Evolutionary conservation across 2,888 invertebrate genomes (phyloP), one percentile per base, ranked within the genome.

Genomic region (Hemaris fuciformis): DNA sequence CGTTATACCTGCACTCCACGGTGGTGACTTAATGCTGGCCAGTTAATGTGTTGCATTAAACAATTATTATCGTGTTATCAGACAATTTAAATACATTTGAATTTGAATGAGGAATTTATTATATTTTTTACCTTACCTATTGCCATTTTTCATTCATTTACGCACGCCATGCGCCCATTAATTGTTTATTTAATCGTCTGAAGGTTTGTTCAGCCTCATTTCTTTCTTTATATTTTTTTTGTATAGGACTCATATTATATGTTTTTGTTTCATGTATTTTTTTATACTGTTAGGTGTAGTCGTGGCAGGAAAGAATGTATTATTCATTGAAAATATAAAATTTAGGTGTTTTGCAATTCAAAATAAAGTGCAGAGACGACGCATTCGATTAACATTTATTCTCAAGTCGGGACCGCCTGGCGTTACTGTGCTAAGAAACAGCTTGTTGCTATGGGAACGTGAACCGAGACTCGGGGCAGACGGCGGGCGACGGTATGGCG

Each of bases 381-480:
- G 25, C 57, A 48, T 46, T 38, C 58, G 57, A 46, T 62, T 62
- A 53, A 53, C 31, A 53, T 27, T 48, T 15, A 48, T 27, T 48
- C 64, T 65, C 64, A 48, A 43, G 64, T 65, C 63, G 57, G 38
- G 53, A 27, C 53, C 53, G 31, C 7, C 53, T 53, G 53, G 31
- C 31, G 53, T 18, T 10, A 18, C 31, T 31, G 53, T 53, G 31
- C 27, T 15, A 27, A 48, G 48, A 53, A 65, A 59, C 25, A 58
- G 48, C 60, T 58, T 62, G 65, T 66, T 62, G 66, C 67, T 56
- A 66, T 63, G 66, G 69, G 53, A 53, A 64, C 62, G 61, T 64
- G 57, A n/a, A n/a, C n/a, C n/a, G n/a, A n/a, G n/a, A n/a, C n/a
- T n/a, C 66, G 66, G 43, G 65, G 64, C 56, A 41, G 58, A 8